phyloP scores from a whole-genome alignment of 2,888 invertebrate species.

The Drosophila melanosoma region DNA sequence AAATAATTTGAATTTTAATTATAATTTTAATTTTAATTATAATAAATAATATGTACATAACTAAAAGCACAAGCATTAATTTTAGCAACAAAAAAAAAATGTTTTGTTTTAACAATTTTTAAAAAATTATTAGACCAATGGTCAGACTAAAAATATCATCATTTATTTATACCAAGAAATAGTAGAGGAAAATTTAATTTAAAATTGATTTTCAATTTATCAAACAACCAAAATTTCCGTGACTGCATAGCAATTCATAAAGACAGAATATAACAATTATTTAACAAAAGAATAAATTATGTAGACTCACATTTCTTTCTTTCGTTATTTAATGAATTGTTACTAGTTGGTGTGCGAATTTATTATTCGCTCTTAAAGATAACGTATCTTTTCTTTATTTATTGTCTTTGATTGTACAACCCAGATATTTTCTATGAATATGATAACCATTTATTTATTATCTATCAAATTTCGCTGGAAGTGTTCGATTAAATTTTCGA shows the following conservation, averaged over 20 bases:
- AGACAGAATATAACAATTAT: background rate
- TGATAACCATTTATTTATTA: background rate
- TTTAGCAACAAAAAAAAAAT: background rate
- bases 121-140: background rate
- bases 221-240: background rate
- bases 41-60: too few species aligned
- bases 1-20: too few species aligned
- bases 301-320: background rate
- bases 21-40: too few species aligned
- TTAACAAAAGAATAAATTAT: background rate
- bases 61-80: background rate
- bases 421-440: background rate
- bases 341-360: background rate
- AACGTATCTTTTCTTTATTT: background rate
- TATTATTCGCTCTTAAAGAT: background rate
- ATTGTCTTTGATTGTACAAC: background rate
- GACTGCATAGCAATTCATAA: background rate
- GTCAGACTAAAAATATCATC: background rate
- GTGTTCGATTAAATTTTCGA: slow-evolving; percentile 4
- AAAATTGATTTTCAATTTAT: too few species aligned
- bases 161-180: background rate
- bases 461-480: background rate
- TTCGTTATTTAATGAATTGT: background rate
- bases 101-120: too few species aligned
- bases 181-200: too few species aligned